Conservation (phyloP, 1,140 invertebrate genomes). For the Nixonia krombeini region DNA sequence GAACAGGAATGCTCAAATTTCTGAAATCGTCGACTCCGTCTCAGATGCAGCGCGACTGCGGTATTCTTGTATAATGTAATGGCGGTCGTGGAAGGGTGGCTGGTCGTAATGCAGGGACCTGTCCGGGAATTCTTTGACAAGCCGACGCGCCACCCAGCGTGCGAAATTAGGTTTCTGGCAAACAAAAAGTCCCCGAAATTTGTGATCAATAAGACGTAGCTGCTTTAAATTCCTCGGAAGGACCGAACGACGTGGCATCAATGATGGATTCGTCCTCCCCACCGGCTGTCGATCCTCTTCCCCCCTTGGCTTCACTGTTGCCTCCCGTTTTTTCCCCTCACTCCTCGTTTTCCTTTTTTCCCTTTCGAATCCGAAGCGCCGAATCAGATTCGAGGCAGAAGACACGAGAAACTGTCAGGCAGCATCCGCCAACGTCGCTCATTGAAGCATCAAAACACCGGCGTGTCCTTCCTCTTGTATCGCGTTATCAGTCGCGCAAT, state of each 20-base stretch:
- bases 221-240: slow-evolving; percentile 62
- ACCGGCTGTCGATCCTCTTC: slow-evolving; percentile 9
- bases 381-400: slow-evolving; percentile 31
- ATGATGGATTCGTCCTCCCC: slow-evolving; percentile 56
- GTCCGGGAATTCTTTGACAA: slow-evolving; percentile 50
- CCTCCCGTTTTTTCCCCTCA: slow-evolving; percentile 7
- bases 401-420: slow-evolving; percentile 56
- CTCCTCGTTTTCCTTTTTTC: slow-evolving; percentile 32
- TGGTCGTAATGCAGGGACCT: slow-evolving; percentile 1
- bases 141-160: slow-evolving; percentile 62
- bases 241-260: slow-evolving; percentile 56
- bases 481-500: slow-evolving; percentile 2
- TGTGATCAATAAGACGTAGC: slow-evolving; percentile 50
- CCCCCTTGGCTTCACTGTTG: slow-evolving; percentile 7
- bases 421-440: slow-evolving; percentile 49
- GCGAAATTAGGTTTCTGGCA: slow-evolving; percentile 59
- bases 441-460: slow-evolving; percentile 56
- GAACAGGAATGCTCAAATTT: neutral
- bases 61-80: slow-evolving; percentile 2
- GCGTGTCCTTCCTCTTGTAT: slow-evolving; percentile 7
- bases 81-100: neutral
- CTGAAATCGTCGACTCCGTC: neutral
- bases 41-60: neutral
- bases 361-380: slow-evolving; percentile 3
- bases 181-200: slow-evolving; percentile 55